A percentile compares a stretch with the other conserved stretches of the same genome.
Conservation (phyloP, 2,113 vertebrate species). For the Clarias gariepinus region DNA sequence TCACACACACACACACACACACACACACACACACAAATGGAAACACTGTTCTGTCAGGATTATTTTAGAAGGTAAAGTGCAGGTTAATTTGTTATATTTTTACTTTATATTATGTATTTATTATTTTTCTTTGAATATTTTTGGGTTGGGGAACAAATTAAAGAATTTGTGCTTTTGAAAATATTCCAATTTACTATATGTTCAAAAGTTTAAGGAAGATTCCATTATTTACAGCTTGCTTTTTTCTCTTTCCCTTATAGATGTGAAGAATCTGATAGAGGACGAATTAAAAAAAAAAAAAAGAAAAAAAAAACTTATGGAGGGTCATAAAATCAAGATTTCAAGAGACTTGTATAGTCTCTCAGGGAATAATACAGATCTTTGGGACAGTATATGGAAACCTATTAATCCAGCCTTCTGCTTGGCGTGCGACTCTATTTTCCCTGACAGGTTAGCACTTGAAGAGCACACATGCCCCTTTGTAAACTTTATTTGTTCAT, state of each 20-base stretch:
- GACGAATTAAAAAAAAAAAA: conserved; percentile 32
- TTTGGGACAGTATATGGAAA: conserved; percentile 31
- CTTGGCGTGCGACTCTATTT: conserved; percentile 26
- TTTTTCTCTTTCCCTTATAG: conserved; percentile 1
- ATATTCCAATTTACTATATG: not conserved
- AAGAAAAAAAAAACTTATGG: conserved; percentile 10
- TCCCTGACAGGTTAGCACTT: not conserved
- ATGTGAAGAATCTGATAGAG: conserved; percentile 6
- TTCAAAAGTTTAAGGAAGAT: not conserved
- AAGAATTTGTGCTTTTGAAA: not conserved
- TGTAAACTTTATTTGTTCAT: conserved; percentile 33
- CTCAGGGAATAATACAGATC: not conserved
- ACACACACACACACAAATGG: no score
- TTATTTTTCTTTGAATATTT: no score
- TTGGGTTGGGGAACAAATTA: not conserved
- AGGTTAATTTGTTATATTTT: no score
- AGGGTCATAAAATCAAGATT: not conserved
- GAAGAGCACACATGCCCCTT: conserved; percentile 22
- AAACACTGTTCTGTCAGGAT: no score
- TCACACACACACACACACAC: no score
- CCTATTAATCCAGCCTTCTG: conserved; percentile 1
- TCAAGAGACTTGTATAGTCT: not conserved
- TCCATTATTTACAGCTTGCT: not conserved
- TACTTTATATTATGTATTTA: no score
- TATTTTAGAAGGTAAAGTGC: no score